Conservation (phyloP, 1,140 invertebrate species). For the Drosophila melanogaster region Release_6_plus_ISO1_MT NT_033777.3:20852501-20853000, state of each 20-base stretch:
- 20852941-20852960: conserved; percentile 91
- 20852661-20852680: no score
- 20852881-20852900: conserved; percentile 91
- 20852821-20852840: conserved; percentile 89
- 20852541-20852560: conserved; percentile 93
- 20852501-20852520: conserved; percentile 97
- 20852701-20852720: conserved; percentile 95
- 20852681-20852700: conserved; percentile 88
- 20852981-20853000: conserved; percentile 90
- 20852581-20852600: background rate
- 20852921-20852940: conserved; percentile 90
- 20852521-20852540: conserved; percentile 94
- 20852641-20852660: no score
- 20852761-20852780: conserved; percentile 89
- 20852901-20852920: conserved; percentile 91
- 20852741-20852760: conserved; percentile 87
- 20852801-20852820: conserved; percentile 90
- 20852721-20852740: conserved; percentile 94
- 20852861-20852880: conserved; percentile 92
- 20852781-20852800: conserved; percentile 90
- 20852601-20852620: no score
- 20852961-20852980: conserved; percentile 88
- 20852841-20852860: conserved; percentile 94
- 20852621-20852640: no score
- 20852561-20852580: conserved; percentile 91